A percentile compares a stretch with the other conserved stretches of the same genome.
phyloP scores from a whole-genome alignment of 2,888 invertebrate species.

The Rhamphomyia laevipes region DNA sequence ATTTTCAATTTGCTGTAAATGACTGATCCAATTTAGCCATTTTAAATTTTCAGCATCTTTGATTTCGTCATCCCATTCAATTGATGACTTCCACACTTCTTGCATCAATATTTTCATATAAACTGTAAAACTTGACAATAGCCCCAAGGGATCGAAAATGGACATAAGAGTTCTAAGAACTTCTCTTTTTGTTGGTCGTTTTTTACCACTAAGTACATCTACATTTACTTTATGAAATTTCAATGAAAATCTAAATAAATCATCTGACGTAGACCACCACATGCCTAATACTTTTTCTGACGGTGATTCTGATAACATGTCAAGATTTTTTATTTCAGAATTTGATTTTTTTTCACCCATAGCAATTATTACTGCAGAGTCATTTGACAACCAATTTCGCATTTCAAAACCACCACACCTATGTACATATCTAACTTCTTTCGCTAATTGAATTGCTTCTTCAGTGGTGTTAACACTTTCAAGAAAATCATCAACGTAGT shows the following conservation, averaged over 20 bases:
- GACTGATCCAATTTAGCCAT: conserved; percentile 2
- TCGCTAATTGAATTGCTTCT: too few relatives aligned
- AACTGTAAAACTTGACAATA: conserved; percentile 8
- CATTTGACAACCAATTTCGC: too few relatives aligned
- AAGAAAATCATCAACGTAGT: too few relatives aligned
- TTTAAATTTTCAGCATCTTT: conserved; percentile 8
- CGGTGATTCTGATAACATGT: conserved; percentile 4
- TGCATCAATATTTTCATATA: conserved; percentile 15
- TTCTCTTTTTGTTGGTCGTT: conserved; percentile 13
- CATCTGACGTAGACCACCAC: too few relatives aligned
- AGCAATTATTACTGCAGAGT: conserved; percentile 13
- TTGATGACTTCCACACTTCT: conserved; percentile 12
- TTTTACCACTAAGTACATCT: conserved; percentile 5
- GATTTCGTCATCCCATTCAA: conserved; percentile 13
- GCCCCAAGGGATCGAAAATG: conserved; percentile 13
- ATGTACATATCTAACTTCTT: too few relatives aligned
- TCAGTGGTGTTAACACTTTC: too few relatives aligned
- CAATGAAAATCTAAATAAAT: conserved; percentile 9
- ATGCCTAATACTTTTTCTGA: conserved; percentile 12
- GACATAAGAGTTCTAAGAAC: conserved; percentile 13
- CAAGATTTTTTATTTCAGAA: conserved; percentile 6
- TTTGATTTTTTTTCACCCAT: conserved; percentile 6
- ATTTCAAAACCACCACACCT: too few relatives aligned
- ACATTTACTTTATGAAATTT: conserved; percentile 10
- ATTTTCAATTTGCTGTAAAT: conserved; percentile 3